These are phyloP conservation scores for Grapholita molesta DNA, from an alignment of 1,140 invertebrate species.

Conservation along the genomic window DNA sequence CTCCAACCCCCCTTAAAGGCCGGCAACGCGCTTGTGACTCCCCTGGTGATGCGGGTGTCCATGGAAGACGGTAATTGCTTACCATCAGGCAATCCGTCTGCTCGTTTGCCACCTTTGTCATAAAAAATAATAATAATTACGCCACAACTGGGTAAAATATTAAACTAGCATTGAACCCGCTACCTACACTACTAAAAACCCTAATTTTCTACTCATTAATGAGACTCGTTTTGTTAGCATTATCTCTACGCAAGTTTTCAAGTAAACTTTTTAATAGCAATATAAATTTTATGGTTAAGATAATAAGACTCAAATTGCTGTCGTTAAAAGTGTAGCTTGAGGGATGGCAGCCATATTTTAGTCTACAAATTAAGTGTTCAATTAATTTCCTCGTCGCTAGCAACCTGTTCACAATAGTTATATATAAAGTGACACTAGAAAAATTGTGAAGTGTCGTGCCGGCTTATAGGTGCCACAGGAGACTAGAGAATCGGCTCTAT, in stretches of 20 bases:
- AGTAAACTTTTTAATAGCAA: background rate
- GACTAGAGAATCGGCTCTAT: no score
- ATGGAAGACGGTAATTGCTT: no score
- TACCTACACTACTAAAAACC: background rate
- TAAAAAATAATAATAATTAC: no score
- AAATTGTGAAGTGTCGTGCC: no score
- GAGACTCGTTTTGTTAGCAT: background rate
- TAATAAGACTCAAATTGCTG: background rate
- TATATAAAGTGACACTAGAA: background rate
- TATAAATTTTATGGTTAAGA: background rate
- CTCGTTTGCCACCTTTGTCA: no score
- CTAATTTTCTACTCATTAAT: background rate
- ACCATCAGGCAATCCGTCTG: no score
- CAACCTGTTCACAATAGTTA: background rate
- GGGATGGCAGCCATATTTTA: background rate
- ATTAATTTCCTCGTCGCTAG: background rate
- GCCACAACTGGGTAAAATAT: no score
- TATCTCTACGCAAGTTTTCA: background rate
- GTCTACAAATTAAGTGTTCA: background rate
- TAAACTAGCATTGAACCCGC: no score
- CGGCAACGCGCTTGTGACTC: no score
- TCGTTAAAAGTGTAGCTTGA: background rate
- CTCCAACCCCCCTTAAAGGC: no score
- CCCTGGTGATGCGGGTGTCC: no score
- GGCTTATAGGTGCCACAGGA: no score